phyloP scores from a whole-genome alignment of 2,797 vertebrate genomes.

The Myotis myotis region DNA sequence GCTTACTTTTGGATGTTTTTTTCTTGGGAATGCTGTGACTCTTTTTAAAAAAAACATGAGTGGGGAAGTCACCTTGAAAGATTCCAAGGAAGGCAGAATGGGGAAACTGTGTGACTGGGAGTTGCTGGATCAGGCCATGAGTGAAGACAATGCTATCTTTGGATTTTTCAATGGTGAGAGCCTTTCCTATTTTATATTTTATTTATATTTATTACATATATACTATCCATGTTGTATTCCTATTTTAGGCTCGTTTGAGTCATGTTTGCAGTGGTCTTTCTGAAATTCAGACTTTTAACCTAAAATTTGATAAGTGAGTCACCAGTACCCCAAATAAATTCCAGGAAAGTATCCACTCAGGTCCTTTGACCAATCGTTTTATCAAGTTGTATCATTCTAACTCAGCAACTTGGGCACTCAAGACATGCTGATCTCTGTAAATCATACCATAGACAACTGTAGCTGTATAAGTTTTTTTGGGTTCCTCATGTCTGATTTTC shows the following conservation, averaged over 20 bases:
- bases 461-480: neutral
- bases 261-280: neutral
- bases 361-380: neutral
- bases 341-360: neutral
- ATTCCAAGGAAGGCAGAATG: neutral
- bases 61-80: neutral
- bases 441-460: neutral
- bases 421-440: neutral
- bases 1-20: neutral
- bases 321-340: neutral
- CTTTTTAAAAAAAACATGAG: neutral
- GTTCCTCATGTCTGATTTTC: neutral
- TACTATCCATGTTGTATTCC: neutral
- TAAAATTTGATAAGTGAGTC: neutral
- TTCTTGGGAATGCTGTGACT: neutral
- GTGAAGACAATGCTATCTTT: neutral
- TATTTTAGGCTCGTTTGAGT: neutral
- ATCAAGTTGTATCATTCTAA: neutral
- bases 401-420: neutral
- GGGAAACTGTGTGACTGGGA: neutral
- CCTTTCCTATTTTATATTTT: neutral
- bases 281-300: conserved; percentile 1
- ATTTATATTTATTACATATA: neutral
- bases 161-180: neutral
- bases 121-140: neutral